Percentiles rank a stretch among this genome's conserved stretches.
Conservation (phyloP, 1,140 invertebrate genomes). For the Carposina sasakii region DNA sequence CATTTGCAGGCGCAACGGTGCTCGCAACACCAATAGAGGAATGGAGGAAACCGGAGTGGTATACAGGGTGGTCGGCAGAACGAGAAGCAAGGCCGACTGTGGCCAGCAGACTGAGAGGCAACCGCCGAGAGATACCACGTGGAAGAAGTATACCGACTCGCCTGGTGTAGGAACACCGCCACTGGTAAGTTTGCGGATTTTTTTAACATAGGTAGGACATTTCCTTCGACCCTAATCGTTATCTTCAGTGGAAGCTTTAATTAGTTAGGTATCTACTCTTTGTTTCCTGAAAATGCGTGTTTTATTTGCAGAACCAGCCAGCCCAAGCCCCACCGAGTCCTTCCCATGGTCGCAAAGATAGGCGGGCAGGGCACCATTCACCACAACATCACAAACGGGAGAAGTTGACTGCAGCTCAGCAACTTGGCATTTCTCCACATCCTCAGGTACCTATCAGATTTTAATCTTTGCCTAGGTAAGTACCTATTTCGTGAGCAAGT, state of each 20-base stretch:
- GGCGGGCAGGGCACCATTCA: conserved; percentile 55
- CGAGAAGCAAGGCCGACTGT: conserved; percentile 62
- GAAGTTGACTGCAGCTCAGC: conserved; percentile 65
- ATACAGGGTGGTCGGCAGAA: conserved; percentile 57
- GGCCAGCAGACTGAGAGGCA: conserved; percentile 65
- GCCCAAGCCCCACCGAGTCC: conserved; percentile 65
- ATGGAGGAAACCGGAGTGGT: conserved; percentile 59
- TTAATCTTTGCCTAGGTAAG: too few relatives aligned
- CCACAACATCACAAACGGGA: conserved; percentile 63
- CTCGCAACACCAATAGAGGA: conserved; percentile 60
- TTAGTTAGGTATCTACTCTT: too few relatives aligned
- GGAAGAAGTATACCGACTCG: conserved; percentile 73
- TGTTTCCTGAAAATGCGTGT: background rate
- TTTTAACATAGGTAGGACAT: too few relatives aligned
- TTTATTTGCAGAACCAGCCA: conserved; percentile 44
- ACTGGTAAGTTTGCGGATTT: conserved; percentile 44
- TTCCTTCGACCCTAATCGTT: too few relatives aligned
- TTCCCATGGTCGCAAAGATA: conserved; percentile 57
- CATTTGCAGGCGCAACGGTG: conserved; percentile 45
- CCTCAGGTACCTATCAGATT: conserved; percentile 63
- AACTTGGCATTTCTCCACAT: conserved; percentile 64
- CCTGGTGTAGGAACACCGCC: conserved; percentile 73
- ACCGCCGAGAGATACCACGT: conserved; percentile 61
- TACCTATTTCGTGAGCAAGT: background rate
- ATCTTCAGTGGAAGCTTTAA: too few relatives aligned